Evolutionary conservation across 2,888 invertebrate genomes (phyloP), one percentile per base, ranked within the genome.

Genomic region (Catonia carolina): DNA sequence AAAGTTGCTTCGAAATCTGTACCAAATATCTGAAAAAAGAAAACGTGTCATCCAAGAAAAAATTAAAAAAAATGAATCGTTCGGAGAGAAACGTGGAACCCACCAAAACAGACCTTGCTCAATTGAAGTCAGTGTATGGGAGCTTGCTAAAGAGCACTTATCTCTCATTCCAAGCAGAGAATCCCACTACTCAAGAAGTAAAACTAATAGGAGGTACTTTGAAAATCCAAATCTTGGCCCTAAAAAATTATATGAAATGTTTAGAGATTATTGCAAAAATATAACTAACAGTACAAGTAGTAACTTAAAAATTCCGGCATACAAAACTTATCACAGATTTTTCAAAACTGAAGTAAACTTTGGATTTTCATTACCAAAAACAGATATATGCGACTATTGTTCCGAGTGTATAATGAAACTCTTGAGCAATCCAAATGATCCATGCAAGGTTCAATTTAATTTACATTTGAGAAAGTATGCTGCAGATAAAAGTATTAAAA

Each of bases 341-440:
- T 56, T 56, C 22, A 33, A 48, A n/a, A 23, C 33, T 20, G 20
- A 56, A 41, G 33, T 33, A 17, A 56, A 56, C 51, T 56, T 41
- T 42, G 56, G 35, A n/a, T 56, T 49, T 35, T 37, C 8, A 15
- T 7, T 56, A 14, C 56, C 51, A 8, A 22, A 33, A 41, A 50
- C 56, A 31, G 56, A 56, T 35, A 23, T 33, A n/a, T 56, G 56
- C 41, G 42, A 56, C 22, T 56, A n/a, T 12, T 50, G 56, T 49
- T 37, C 37, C 2, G 42, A 56, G 27, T 51, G 56, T 15, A n/a
- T 12, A 50, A 49, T 36, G 5, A 55, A 56, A 39, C 7, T 51
- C 2, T 39, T 22, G 20, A 50, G n/a, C 7, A 56, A 56, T 50
- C 45, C 51, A 41, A 56, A 50, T 50, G 42, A 56, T 56, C 20